Percentiles rank a stretch among this genome's conserved stretches.
Evolutionary conservation across 2,113 vertebrate genomes (phyloP).

Genomic region (Xerus inauris): DNA sequence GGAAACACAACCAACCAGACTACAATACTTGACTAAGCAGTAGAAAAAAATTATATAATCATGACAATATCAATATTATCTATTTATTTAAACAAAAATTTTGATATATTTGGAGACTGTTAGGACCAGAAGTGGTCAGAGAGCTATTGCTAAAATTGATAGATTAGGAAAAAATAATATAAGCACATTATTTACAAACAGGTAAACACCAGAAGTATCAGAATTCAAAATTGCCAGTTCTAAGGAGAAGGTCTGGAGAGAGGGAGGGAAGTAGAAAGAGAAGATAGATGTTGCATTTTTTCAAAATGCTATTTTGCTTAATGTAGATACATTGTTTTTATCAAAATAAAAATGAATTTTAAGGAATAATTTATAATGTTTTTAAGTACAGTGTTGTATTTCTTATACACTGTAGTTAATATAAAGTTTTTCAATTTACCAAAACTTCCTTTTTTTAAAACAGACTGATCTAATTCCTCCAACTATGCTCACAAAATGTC

Average conservation of each 20-base stretch:
- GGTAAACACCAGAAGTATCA: background rate
- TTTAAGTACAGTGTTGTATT: background rate
- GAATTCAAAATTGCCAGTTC: background rate
- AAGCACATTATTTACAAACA: slow-evolving; percentile 8
- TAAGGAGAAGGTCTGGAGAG: background rate
- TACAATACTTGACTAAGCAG: background rate
- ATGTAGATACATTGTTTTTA: background rate
- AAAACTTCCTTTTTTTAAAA: slow-evolving; percentile 32
- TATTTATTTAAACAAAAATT: slow-evolving; percentile 39
- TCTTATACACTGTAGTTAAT: background rate
- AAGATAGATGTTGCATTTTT: background rate
- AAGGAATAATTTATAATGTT: background rate
- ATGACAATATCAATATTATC: background rate
- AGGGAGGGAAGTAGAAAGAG: background rate
- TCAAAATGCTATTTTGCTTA: background rate
- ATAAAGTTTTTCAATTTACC: slow-evolving; percentile 34
- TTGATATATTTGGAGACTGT: background rate
- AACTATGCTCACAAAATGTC: background rate
- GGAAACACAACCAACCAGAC: background rate
- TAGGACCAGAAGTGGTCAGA: background rate
- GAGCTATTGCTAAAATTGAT: background rate
- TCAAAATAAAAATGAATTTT: slow-evolving; percentile 47
- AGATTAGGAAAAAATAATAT: background rate
- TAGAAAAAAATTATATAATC: background rate
- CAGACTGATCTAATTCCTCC: background rate